Evolutionary conservation across 1,140 invertebrate genomes (phyloP), one percentile per base, ranked within the genome.

Genomic region (Eriosoma lanigerum): DNA sequence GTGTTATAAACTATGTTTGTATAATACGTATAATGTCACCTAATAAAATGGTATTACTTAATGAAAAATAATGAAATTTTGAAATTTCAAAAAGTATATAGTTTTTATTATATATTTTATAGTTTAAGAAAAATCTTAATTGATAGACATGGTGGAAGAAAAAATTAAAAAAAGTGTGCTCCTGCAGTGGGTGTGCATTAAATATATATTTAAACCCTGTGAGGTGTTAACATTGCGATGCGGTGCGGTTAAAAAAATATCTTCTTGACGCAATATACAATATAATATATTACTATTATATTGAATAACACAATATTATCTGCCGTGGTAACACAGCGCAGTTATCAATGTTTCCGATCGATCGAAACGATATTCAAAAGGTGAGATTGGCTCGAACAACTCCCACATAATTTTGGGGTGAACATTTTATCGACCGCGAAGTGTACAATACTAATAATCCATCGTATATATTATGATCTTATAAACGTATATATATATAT

Each of bases 301-400:
- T 62, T 26, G 13, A 1, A 48, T 48, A 48, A 1, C n/a, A n/a
- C n/a, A n/a, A n/a, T n/a, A n/a, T n/a, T n/a, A n/a, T n/a, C n/a
- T n/a, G n/a, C n/a, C 15, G 26, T 38, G 19, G 0, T n/a, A n/a
- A 6, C 10, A 21, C 13, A n/a, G 32, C 62, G 38, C 9, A 19
- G 19, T 62, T 62, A 62, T 62, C 60, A 62, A 62, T 32, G 60
- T 24, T 68, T 24, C 12, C 64, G 64, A 46, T 68, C 62, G 17
- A 68, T 66, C 32, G 62, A 19, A 6, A 17, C n/a, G 62, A 66
- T 68, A 38, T 44, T 15, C 10, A 46, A 46, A 21, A 68, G 38
- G 64, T 46, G 32, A 68, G 64, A 44, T 44, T 15, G 32, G 62
- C 4, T n/a, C 8, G 5, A 46, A 46, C 64, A 9, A 68, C 64